Evolutionary conservation across 2,797 vertebrate species (phyloP), one percentile per base, ranked within the genome.

Genomic region (Molossus alvarezi): DNA sequence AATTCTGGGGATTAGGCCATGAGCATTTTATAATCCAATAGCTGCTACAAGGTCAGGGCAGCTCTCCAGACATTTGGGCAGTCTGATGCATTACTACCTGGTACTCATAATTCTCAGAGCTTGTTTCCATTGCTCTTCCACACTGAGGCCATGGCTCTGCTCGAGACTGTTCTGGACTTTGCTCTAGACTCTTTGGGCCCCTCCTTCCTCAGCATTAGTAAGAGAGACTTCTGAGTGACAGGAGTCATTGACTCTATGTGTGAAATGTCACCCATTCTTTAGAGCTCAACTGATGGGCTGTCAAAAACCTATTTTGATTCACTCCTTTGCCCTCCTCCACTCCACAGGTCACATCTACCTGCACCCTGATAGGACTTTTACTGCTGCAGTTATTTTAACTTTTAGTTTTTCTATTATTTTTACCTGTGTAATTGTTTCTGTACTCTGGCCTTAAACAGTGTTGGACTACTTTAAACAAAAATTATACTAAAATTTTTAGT

Each of bases 241-340:
- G 55, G 75, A 81, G 51, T 10, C 69, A 1, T 23, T 12, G 69
- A 25, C 13, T n/a, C 64, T 45, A 14, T 0, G 0, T 9, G 3
- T 27, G 45, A 60, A 27, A 4, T 71, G 57, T 29, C 69, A 41
- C 69, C 41, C 20, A 0, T 65, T 37, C 20, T 25, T 45, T 45
- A n/a, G 62, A 71, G 80, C 18, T 33, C 6, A 1, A 3, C 18
- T 1, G 58, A 75, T 12, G 6, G 2, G 17, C 4, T 5, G 25
- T 33, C 75, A 64, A 55, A 64, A 62, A 8, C 86, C 76, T 82
- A 13, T 23, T 60, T 18, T 10, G 21, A 37, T 4, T 58, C 27
- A 27, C 9, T 37, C 17, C 33, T 69, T 2, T 27, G 41, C 9
- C 45, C 0, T 0, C 1, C 0, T 65, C n/a, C 11, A 14, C 27